Conservation (phyloP, 2,113 vertebrate species). For the Corythaixoides concolor region DNA sequence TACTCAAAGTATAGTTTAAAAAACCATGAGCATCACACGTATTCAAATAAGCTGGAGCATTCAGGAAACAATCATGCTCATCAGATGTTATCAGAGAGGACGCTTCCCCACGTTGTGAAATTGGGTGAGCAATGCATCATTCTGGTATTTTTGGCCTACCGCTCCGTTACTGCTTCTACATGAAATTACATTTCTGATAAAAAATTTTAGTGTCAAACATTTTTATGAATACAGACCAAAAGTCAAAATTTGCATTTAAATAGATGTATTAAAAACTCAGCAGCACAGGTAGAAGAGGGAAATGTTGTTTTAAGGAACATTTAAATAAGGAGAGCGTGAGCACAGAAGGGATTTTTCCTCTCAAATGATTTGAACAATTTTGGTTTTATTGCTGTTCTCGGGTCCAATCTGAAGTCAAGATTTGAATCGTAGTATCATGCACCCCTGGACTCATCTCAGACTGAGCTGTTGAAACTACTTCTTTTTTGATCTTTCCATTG, state of each 20-base stretch:
- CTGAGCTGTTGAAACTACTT: background rate
- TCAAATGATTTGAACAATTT: constrained; percentile 17
- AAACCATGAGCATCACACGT: background rate
- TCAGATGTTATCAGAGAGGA: background rate
- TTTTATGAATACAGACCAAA: constrained; percentile 77
- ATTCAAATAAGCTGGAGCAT: background rate
- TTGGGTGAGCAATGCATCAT: background rate
- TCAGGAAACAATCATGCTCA: background rate
- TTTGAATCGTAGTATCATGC: background rate
- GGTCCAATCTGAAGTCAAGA: background rate
- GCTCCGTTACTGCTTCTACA: constrained; percentile 42
- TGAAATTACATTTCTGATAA: constrained; percentile 75
- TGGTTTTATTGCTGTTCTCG: constrained; percentile 17
- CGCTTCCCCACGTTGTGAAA: background rate
- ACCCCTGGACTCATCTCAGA: background rate
- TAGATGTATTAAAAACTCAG: constrained; percentile 77
- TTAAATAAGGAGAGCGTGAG: constrained; percentile 9
- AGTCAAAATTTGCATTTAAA: constrained; percentile 85
- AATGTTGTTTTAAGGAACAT: constrained; percentile 60
- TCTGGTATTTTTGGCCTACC: constrained; percentile 6
- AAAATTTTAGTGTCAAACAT: constrained; percentile 78
- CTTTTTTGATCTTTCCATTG: background rate
- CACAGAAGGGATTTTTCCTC: constrained; percentile 9
- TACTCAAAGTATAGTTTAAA: background rate
- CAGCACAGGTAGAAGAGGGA: constrained; percentile 40